Conservation (phyloP, 1,140 invertebrate species). For the Helicoverpa armigera region DNA sequence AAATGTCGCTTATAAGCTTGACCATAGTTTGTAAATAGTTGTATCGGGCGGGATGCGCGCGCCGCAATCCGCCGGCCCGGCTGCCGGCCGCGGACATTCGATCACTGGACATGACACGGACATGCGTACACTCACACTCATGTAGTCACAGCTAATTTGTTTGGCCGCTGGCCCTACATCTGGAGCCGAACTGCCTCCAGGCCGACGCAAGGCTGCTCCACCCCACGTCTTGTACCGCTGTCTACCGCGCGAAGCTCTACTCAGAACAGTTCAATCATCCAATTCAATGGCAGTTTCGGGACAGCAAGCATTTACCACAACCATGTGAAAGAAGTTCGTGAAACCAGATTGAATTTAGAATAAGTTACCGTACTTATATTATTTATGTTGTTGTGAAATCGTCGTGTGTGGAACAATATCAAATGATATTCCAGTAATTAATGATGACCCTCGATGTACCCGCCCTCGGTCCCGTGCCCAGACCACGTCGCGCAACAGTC, state of each 20-base stretch:
- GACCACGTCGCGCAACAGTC: constrained; percentile 72
- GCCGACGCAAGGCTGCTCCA: no score
- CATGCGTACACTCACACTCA: neutral
- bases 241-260: neutral
- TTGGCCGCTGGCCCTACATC: no score
- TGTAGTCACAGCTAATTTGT: no score
- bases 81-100: neutral
- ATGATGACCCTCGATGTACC: constrained; percentile 39
- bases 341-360: constrained; percentile 58
- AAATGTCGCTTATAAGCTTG: constrained; percentile 54
- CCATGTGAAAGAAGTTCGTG: constrained; percentile 56
- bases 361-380: constrained; percentile 65
- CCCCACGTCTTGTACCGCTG: neutral
- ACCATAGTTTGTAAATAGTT: constrained; percentile 59
- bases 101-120: constrained; percentile 1
- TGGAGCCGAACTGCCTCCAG: no score
- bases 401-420: constrained; percentile 59
- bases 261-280: neutral
- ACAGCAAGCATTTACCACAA: constrained; percentile 62
- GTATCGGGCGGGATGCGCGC: constrained; percentile 47
- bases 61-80: constrained; percentile 31
- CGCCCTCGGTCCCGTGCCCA: constrained; percentile 41
- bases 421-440: constrained; percentile 39
- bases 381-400: constrained; percentile 70
- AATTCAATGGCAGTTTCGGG: constrained; percentile 51